Percentiles rank a stretch among this genome's conserved stretches.
Conservation (phyloP, 2,888 invertebrate genomes). For the Arenicola marina region DNA sequence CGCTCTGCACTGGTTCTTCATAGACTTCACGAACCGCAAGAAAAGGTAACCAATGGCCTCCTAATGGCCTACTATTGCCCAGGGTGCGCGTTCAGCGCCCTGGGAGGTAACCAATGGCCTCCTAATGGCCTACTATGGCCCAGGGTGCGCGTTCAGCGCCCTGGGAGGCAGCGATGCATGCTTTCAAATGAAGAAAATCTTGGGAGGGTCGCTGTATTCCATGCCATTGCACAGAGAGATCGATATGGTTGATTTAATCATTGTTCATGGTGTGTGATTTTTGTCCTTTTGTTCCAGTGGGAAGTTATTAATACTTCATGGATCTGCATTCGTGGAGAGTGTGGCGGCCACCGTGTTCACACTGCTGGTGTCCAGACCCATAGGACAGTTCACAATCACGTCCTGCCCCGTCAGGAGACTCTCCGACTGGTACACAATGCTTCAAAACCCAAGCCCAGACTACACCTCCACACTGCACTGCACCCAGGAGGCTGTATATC, state of each 20-base stretch:
- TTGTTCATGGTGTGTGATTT: no score
- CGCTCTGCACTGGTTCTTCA: constrained; percentile 89
- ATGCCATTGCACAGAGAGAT: no score
- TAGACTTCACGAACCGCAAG: constrained; percentile 75
- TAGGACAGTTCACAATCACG: constrained; percentile 75
- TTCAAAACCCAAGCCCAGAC: constrained; percentile 92
- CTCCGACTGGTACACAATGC: constrained; percentile 95
- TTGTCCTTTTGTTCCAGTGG: no score
- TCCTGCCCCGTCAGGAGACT: constrained; percentile 80
- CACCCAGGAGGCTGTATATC: constrained; percentile 97
- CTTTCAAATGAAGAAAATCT: no score
- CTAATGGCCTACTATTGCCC: no score
- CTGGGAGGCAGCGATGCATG: no score
- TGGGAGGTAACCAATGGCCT: no score
- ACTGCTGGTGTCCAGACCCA: constrained; percentile 79
- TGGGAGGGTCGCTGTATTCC: no score
- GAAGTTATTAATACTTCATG: constrained; percentile 76
- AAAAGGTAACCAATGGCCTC: constrained; percentile 72
- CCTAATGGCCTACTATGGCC: no score
- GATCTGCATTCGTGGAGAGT: constrained; percentile 83
- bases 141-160: no score
- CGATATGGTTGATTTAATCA: no score
- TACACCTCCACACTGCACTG: constrained; percentile 88
- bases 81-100: no score
- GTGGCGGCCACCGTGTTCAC: constrained; percentile 76